These are phyloP conservation scores for Phataginus tetradactyla DNA, from an alignment of 2,797 vertebrate species.

Conservation along the genomic window DNA sequence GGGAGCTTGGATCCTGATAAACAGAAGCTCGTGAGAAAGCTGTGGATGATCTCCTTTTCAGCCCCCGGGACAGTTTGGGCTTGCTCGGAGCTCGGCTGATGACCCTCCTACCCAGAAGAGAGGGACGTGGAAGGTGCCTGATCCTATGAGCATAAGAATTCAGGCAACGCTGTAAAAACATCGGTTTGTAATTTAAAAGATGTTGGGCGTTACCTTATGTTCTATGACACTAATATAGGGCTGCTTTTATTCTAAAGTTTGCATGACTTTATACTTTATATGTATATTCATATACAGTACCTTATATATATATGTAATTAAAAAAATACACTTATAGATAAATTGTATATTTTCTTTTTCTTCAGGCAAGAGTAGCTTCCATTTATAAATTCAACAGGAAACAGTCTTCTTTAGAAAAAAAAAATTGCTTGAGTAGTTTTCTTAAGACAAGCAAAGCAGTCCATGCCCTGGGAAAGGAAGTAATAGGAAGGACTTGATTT, in stretches of 20 bases:
- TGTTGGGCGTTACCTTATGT: neutral
- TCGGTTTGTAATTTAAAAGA: neutral
- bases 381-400: neutral
- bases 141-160: neutral
- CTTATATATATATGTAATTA: neutral
- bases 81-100: neutral
- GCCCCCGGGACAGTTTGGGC: neutral
- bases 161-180: neutral
- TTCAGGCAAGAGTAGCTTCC: neutral
- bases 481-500: neutral
- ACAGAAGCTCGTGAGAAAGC: neutral
- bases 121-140: neutral
- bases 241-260: neutral
- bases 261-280: neutral
- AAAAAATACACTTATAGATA: neutral
- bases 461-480: neutral
- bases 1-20: neutral
- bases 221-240: neutral
- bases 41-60: neutral
- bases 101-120: neutral
- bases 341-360: neutral
- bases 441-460: neutral
- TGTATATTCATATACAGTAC: neutral
- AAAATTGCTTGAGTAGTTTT: neutral
- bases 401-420: neutral